Base-by-base conservation (phyloP, 2,797 vertebrate species). In the Odontamblyopus lacepedii region DNA sequence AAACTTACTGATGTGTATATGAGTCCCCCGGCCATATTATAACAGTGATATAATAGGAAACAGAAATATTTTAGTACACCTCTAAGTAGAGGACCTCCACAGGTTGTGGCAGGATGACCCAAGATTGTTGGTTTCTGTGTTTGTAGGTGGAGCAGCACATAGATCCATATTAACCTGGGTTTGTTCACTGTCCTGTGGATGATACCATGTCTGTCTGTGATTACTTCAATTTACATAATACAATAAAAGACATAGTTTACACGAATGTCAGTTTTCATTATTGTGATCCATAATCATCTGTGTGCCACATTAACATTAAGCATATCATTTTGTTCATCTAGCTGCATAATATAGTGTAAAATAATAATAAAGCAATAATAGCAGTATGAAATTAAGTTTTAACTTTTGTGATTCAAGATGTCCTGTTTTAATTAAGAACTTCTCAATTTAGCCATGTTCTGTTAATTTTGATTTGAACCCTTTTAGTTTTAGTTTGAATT, bases 81-180 rank as follows among this genome's bases (percentile, higher is more conserved):
- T 65, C 83, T 70, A 91, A 88, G 85, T 88, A 92, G 76, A 71
- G 71, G 67, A 80, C 91, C 90, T 92, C 87, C 90, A 77, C 53
- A 59, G 0, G 67, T 8, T 55, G 74, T 76, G 27, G 30, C 59
- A 27, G 53, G 73, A 63, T 72, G 73, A 44, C 76, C 86, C 66
- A 23, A 11, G 41, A 69, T 15, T 74, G 68, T 38, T 9, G 44
- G 23, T 59, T 50, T 73, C 30, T 48, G 65, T 50, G 44, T 50
- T 16, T 60, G 86, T 74, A 67, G 44, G 44, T 82, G 64, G 76
- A 74, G 67, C 86, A 79, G 55, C 59, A 44, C 64, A 76, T 80
- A 38, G 35, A 8, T 87, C 72, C 38, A 66, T 74, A n/a, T 44
- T 65, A 32, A 74, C 81, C 88, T 66, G 71, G 73, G 85, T 86